Percentiles rank a stretch among this genome's conserved stretches.
These are phyloP conservation scores for Griposia aprilina DNA, from an alignment of 2,888 invertebrate genomes.

Conservation along the genomic window DNA sequence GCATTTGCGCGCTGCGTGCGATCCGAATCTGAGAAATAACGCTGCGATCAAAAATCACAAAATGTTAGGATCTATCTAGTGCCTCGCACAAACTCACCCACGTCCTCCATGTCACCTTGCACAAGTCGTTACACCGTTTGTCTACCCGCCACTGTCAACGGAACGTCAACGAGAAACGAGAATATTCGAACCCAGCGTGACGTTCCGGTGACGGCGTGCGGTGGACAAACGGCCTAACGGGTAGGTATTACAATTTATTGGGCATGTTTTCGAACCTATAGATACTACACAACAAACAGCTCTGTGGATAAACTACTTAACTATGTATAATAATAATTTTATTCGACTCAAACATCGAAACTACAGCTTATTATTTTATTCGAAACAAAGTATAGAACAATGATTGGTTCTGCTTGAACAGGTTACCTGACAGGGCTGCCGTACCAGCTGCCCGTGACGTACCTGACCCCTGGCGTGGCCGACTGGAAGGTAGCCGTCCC, in stretches of 20 bases:
- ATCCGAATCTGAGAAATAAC: not conserved
- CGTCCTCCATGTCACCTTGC: not conserved
- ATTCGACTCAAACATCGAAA: not conserved
- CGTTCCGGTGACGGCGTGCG: not conserved
- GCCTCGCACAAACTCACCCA: not conserved
- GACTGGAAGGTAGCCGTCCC: constrained; percentile 21
- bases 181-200: too few species aligned
- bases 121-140: not conserved
- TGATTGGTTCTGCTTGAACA: not conserved
- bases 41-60: not conserved
- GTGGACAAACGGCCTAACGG: not conserved
- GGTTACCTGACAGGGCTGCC: constrained; percentile 14
- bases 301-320: not conserved
- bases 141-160: not conserved
- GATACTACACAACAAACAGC: not conserved
- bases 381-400: not conserved
- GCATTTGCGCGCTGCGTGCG: not conserved
- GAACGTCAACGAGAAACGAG: not conserved
- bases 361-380: not conserved
- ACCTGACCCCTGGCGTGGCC: constrained; percentile 19
- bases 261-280: not conserved
- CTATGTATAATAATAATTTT: not conserved
- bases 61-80: not conserved
- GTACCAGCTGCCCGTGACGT: constrained; percentile 11
- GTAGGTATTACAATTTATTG: not conserved